A percentile compares a stretch with the other conserved stretches of the same genome.
Evolutionary conservation across 1,140 invertebrate species (phyloP).

Genomic region (Dinothrombium tinctorium): DNA sequence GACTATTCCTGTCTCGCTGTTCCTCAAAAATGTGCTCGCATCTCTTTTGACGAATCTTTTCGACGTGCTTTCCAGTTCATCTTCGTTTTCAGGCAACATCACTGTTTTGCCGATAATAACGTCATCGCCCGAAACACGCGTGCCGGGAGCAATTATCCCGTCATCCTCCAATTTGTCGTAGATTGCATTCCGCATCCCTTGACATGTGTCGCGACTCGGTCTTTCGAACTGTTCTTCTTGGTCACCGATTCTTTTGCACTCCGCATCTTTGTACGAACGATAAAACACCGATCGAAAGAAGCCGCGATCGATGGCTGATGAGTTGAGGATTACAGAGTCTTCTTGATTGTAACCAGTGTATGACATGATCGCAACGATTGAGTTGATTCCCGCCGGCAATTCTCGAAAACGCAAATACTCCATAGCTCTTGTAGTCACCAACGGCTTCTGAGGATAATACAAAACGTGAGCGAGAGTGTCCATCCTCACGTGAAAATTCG

Average conservation of each 20-base stretch:
- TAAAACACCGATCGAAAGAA: constrained; percentile 97
- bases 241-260: constrained; percentile 76
- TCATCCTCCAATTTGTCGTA: constrained; percentile 98
- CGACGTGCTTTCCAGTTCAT: constrained; percentile 73
- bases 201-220: constrained; percentile 70
- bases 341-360: constrained; percentile 99
- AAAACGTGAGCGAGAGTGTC: constrained; percentile 93
- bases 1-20: constrained; percentile 93
- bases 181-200: constrained; percentile 80
- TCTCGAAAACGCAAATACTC: constrained; percentile 90
- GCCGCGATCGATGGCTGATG: constrained; percentile 93
- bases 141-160: constrained; percentile 91
- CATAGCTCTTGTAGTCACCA: constrained; percentile 93
- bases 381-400: constrained; percentile 76
- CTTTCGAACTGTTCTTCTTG: constrained; percentile 97
- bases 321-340: constrained; percentile 95
- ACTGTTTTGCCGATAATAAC: constrained; percentile 98
- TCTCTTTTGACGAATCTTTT: constrained; percentile 78
- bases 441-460: constrained; percentile 96
- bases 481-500: constrained; percentile 97
- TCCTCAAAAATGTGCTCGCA: constrained; percentile 85
- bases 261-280: constrained; percentile 89
- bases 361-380: constrained; percentile 92
- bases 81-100: constrained; percentile 81
- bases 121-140: constrained; percentile 93